Percentiles rank a stretch among this genome's conserved stretches.
phyloP scores from a whole-genome alignment of 2,888 invertebrate species.

The Pollenia griseotomentosa region DNA sequence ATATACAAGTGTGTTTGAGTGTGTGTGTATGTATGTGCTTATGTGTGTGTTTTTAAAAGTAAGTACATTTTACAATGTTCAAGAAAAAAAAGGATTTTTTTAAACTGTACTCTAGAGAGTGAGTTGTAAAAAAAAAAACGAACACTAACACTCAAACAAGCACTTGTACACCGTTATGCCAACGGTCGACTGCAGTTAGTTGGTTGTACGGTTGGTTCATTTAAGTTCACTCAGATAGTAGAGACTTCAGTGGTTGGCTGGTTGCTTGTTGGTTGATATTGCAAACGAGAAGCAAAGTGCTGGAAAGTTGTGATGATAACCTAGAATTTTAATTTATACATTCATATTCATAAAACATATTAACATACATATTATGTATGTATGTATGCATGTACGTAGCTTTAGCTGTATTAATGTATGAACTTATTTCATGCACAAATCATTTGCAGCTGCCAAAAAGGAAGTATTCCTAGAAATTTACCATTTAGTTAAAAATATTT shows the following conservation, averaged over 20 bases:
- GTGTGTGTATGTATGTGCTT: background rate
- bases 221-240: constrained; percentile 42
- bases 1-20: background rate
- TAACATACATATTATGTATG: constrained; percentile 4
- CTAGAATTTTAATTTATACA: constrained; percentile 64
- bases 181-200: constrained; percentile 50
- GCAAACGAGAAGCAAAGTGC: constrained; percentile 28
- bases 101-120: constrained; percentile 52
- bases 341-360: constrained; percentile 43
- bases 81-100: constrained; percentile 7
- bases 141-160: constrained; percentile 23
- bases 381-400: background rate
- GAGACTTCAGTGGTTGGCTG: constrained; percentile 4
- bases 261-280: background rate
- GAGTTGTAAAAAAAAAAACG: constrained; percentile 14
- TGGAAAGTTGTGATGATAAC: constrained; percentile 70
- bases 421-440: constrained; percentile 39
- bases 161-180: background rate
- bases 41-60: constrained; percentile 16
- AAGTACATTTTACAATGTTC: constrained; percentile 29
- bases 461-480: constrained; percentile 62
- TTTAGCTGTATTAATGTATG: background rate
- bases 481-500: background rate
- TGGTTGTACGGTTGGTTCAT: constrained; percentile 46
- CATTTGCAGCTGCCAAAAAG: constrained; percentile 39